A percentile compares a stretch with the other conserved stretches of the same genome.
phyloP scores from a whole-genome alignment of 2,113 vertebrate genomes.

The Natator depressus region DNA sequence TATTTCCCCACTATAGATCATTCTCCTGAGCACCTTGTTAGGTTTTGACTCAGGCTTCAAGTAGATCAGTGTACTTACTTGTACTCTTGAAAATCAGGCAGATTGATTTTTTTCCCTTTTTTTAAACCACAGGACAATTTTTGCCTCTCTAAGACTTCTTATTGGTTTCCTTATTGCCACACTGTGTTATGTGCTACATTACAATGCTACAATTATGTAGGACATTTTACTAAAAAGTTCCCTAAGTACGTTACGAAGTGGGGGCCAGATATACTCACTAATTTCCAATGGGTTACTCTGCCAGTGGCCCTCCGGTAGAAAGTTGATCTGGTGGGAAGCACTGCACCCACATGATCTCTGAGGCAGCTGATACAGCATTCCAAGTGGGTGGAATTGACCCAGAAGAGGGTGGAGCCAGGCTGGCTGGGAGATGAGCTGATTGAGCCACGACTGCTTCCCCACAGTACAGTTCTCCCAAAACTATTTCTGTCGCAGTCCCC shows the following conservation, averaged over 20 bases:
- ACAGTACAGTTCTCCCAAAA: too few species aligned
- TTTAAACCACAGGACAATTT: neutral
- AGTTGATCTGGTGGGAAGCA: neutral
- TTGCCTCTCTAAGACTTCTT: neutral
- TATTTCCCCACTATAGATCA: neutral
- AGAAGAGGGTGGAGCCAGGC: neutral
- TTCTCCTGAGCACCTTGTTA: neutral
- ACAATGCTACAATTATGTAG: rapidly evolving
- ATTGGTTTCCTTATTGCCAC: neutral
- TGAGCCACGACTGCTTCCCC: neutral
- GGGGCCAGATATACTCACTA: neutral
- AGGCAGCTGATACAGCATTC: rapidly evolving
- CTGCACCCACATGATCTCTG: neutral
- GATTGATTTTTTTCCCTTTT: neutral
- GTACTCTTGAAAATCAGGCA: neutral
- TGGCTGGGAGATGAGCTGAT: neutral
- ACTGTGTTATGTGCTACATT: neutral
- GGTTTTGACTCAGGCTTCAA: neutral
- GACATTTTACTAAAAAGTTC: neutral
- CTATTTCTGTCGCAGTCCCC: too few species aligned
- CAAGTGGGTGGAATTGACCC: neutral
- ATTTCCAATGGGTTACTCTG: neutral
- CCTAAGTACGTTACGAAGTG: neutral
- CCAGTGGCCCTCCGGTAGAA: neutral
- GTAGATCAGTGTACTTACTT: neutral